These are phyloP conservation scores for Melanerpes aurifrons DNA, from an alignment of 2,113 vertebrate genomes.

Conservation along the genomic window DNA sequence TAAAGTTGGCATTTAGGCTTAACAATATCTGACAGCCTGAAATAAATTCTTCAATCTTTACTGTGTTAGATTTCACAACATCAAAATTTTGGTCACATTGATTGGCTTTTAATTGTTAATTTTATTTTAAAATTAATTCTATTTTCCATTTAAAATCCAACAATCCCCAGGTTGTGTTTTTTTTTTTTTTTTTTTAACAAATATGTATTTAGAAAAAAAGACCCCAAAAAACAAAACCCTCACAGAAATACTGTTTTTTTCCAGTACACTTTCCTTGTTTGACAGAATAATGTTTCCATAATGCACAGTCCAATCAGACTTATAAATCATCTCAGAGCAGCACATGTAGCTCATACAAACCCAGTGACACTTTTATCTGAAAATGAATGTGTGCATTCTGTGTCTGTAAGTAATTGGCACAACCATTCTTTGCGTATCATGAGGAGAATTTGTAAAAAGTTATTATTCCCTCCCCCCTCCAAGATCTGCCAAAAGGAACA, in stretches of 20 bases:
- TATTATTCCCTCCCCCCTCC: not conserved
- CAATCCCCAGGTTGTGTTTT: not conserved
- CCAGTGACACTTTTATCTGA: not conserved
- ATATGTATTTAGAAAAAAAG: not conserved
- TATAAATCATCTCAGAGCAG: not conserved
- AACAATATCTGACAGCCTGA: not conserved
- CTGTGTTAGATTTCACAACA: constrained; percentile 3
- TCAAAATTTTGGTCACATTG: not conserved
- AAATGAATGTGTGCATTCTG: not conserved
- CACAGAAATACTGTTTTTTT: not conserved
- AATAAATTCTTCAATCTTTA: not conserved
- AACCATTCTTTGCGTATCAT: not conserved
- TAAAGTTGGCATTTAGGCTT: constrained; percentile 1
- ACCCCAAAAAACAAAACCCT: no score
- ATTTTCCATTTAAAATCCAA: not conserved
- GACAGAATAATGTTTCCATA: not conserved
- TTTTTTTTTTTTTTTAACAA: not conserved
- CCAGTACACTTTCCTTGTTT: not conserved
- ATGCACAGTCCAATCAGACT: not conserved
- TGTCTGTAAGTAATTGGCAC: not conserved
- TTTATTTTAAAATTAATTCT: not conserved
- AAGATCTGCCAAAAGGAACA: not conserved
- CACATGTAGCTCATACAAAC: not conserved
- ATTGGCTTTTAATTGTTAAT: not conserved
- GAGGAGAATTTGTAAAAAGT: not conserved